Conservation (phyloP, 2,888 invertebrate genomes). For the Graphium colonna region DNA sequence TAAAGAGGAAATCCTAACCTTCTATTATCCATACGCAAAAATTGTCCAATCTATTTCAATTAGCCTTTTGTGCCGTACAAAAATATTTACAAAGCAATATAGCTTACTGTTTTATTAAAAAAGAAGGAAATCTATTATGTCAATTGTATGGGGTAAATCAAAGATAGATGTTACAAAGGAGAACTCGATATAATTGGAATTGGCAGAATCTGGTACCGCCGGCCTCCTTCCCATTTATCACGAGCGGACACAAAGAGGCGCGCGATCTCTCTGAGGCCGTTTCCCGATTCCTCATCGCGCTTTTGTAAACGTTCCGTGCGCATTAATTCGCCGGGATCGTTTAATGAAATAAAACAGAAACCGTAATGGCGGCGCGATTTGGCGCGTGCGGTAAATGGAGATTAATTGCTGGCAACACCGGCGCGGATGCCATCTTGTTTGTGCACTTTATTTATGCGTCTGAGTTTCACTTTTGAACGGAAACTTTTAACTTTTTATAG, state of each 20-base stretch:
- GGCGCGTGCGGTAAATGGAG: slow-evolving; percentile 72
- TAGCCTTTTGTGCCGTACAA: no score
- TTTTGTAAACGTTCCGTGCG: slow-evolving; percentile 60
- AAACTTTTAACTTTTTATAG: no score
- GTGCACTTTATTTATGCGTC: slow-evolving; percentile 63
- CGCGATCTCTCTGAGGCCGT: slow-evolving; percentile 49
- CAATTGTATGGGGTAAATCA: not conserved
- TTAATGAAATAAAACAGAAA: slow-evolving; percentile 75
- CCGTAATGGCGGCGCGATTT: slow-evolving; percentile 69
- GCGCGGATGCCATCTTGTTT: slow-evolving; percentile 62
- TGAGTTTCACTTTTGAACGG: slow-evolving; percentile 41
- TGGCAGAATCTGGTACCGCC: not conserved
- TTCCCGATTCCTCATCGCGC: slow-evolving; percentile 54
- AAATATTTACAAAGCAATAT: no score
- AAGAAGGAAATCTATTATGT: no score
- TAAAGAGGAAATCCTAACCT: no score
- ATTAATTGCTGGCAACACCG: slow-evolving; percentile 72
- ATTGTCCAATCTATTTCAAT: no score
- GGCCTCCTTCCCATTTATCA: slow-evolving; percentile 38
- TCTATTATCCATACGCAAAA: no score
- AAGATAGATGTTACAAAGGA: not conserved
- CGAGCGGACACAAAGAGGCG: slow-evolving; percentile 53
- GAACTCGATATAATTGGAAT: not conserved
- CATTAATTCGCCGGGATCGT: slow-evolving; percentile 70
- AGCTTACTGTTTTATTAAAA: no score